A percentile compares a stretch with the other conserved stretches of the same genome.
phyloP scores from a whole-genome alignment of 2,888 invertebrate species.

The Anarsia innoxiella region DNA sequence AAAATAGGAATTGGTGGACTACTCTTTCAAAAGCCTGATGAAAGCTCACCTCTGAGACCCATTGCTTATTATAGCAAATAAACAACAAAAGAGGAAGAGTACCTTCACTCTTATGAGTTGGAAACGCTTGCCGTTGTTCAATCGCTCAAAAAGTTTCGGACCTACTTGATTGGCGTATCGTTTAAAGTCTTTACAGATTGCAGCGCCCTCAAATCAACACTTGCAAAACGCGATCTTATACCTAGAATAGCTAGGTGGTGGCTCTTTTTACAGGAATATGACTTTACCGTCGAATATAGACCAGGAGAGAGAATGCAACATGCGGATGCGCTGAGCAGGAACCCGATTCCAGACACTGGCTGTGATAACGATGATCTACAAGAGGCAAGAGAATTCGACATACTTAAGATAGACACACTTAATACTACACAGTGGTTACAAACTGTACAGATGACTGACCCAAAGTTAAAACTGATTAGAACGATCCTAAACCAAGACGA shows the following conservation, averaged over 20 bases:
- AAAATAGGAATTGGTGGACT: conserved; percentile 24
- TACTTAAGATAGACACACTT: neutral
- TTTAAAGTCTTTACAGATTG: conserved; percentile 3
- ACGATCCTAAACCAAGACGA: neutral
- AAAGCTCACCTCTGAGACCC: conserved; percentile 10
- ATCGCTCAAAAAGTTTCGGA: conserved; percentile 26
- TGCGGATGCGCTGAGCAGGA: conserved; percentile 1
- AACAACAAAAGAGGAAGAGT: conserved; percentile 25
- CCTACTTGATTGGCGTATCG: conserved; percentile 20
- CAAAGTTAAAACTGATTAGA: conserved; percentile 4
- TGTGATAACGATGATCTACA: neutral
- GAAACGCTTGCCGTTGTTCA: conserved; percentile 35
- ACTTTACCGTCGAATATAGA: conserved; percentile 11
- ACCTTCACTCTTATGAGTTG: conserved; percentile 30
- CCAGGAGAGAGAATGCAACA: neutral
- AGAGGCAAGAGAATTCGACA: neutral
- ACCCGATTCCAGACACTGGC: neutral
- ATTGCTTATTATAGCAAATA: conserved; percentile 27
- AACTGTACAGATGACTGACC: conserved; percentile 9
- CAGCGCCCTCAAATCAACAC: neutral
- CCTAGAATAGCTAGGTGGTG: conserved; percentile 2
- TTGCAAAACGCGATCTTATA: conserved; percentile 1
- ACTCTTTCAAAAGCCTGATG: conserved; percentile 19
- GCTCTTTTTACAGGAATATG: conserved; percentile 12
- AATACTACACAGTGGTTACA: conserved; percentile 6